Evolutionary conservation across 2,888 invertebrate species (phyloP).

Genomic region (Nymphalis c-album): DNA sequence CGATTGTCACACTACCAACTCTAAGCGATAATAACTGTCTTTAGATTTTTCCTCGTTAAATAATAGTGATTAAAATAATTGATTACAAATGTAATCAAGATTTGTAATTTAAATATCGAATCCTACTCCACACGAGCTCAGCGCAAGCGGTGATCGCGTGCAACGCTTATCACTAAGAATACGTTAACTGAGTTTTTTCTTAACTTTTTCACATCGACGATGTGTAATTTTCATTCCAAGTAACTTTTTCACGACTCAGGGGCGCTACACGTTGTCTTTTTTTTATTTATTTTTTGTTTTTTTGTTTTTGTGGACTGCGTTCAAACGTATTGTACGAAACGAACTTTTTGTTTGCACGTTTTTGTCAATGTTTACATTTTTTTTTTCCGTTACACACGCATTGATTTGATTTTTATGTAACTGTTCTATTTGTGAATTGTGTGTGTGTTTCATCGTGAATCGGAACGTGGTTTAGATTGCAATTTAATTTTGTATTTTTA

Average conservation of each 20-base stretch:
- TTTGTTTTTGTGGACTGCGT: conserved; percentile 1
- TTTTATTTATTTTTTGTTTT: conserved; percentile 42
- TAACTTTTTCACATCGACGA: conserved; percentile 62
- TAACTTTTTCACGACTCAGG: conserved; percentile 65
- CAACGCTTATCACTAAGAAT: conserved; percentile 55
- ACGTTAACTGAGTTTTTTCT: conserved; percentile 53
- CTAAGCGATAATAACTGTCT: no score
- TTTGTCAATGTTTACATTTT: conserved; percentile 40
- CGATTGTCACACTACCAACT: no score
- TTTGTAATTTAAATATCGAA: no score
- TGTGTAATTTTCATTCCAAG: conserved; percentile 67
- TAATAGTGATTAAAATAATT: no score
- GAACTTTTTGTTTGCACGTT: conserved; percentile 28
- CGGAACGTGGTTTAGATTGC: not conserved
- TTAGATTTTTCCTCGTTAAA: no score
- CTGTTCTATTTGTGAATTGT: conserved; percentile 3
- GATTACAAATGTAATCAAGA: no score
- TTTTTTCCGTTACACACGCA: conserved; percentile 27
- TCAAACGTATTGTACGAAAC: conserved; percentile 31
- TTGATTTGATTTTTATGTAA: not conserved
- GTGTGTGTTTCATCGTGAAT: not conserved
- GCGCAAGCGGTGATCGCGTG: conserved; percentile 49
- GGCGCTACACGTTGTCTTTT: conserved; percentile 51
- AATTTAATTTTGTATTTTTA: no score
- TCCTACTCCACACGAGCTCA: conserved; percentile 31